Evolutionary conservation across 2,113 vertebrate genomes (phyloP).

Genomic region (Urocitellus parryii): DNA sequence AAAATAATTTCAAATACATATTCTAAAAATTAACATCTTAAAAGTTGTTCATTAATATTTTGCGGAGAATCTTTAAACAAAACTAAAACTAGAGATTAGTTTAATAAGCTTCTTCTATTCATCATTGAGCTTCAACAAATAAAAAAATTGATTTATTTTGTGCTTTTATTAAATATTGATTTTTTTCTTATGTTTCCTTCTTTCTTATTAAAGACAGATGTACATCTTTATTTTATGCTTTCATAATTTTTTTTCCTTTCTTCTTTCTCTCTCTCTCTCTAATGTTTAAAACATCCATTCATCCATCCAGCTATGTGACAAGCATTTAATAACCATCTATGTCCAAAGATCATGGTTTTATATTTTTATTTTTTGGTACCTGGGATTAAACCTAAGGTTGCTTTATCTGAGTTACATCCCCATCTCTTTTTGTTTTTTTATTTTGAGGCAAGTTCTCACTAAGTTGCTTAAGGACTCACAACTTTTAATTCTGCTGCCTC

Average conservation of each 20-base stretch:
- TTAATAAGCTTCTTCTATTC: not conserved
- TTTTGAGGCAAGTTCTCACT: no score
- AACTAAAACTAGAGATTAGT: not conserved
- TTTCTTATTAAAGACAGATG: not conserved
- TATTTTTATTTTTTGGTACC: no score
- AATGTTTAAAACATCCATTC: not conserved
- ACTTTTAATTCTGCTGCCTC: no score
- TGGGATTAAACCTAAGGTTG: no score
- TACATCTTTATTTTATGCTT: not conserved
- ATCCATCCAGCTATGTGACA: not conserved
- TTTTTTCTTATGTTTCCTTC: not conserved
- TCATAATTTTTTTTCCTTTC: not conserved
- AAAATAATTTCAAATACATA: not conserved
- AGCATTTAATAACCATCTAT: not conserved
- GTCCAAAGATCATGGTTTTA: not conserved
- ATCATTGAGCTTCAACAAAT: not conserved
- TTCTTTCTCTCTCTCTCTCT: no score
- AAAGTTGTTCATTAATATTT: not conserved
- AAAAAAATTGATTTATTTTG: not conserved
- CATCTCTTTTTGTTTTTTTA: no score
- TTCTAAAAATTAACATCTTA: not conserved
- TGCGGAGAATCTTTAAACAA: not conserved
- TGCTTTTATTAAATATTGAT: not conserved
- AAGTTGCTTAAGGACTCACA: no score
- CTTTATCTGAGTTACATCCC: no score